These are phyloP conservation scores for Drosophila neoperkinsi DNA, from an alignment of 2,888 invertebrate genomes.

Conservation along the genomic window DNA sequence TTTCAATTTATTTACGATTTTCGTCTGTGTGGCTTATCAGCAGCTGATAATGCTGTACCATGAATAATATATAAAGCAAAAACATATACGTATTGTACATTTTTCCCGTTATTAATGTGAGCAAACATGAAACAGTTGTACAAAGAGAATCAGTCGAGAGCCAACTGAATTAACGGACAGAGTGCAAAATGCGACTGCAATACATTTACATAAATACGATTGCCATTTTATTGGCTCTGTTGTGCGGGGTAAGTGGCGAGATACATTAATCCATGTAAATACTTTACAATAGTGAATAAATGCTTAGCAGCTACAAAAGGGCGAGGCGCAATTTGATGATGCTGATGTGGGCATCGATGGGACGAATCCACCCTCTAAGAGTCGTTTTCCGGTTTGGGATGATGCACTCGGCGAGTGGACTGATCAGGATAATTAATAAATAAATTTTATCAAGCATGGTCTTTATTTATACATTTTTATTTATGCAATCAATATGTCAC, in stretches of 20 bases:
- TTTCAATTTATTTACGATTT: slow-evolving; percentile 27
- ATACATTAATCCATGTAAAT: neutral
- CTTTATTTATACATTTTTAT: neutral
- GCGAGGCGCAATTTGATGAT: slow-evolving; percentile 39
- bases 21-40: slow-evolving; percentile 45
- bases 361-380: slow-evolving; percentile 43
- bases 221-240: slow-evolving; percentile 42
- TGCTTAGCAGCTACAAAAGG: slow-evolving; percentile 44
- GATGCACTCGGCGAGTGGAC: slow-evolving; percentile 68
- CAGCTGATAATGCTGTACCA: slow-evolving; percentile 41
- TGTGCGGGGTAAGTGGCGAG: slow-evolving; percentile 32
- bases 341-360: slow-evolving; percentile 27
- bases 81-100: slow-evolving; percentile 28
- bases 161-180: slow-evolving; percentile 10
- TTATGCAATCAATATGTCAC: neutral
- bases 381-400: slow-evolving; percentile 70
- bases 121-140: slow-evolving; percentile 42
- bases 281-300: slow-evolving; percentile 7
- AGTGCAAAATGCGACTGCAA: slow-evolving; percentile 47
- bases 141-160: slow-evolving; percentile 7
- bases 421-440: slow-evolving; percentile 26
- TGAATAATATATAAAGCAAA: slow-evolving; percentile 43
- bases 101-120: slow-evolving; percentile 20
- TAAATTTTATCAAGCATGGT: neutral
- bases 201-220: slow-evolving; percentile 36